Conservation (phyloP, 2,113 vertebrate species). For the Stegastes partitus region DNA sequence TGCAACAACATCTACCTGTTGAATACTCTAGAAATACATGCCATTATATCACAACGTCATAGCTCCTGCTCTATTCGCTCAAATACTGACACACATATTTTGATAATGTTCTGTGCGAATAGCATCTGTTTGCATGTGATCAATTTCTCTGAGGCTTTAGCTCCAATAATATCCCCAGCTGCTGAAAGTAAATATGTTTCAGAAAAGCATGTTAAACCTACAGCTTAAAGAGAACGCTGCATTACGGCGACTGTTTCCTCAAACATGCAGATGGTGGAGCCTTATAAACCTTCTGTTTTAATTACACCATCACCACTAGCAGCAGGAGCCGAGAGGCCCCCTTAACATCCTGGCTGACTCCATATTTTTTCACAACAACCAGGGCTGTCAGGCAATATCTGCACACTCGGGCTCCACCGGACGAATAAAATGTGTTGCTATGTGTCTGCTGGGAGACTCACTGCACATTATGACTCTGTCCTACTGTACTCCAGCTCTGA, state of each 20-base stretch:
- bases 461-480: constrained; percentile 1
- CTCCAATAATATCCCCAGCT: background rate
- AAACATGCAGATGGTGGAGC: background rate
- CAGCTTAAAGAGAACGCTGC: background rate
- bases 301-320: constrained; percentile 19
- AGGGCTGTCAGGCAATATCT: constrained; percentile 5
- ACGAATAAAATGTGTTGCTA: constrained; percentile 3
- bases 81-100: background rate
- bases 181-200: background rate
- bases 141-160: background rate
- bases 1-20: background rate
- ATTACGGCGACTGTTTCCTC: constrained; percentile 10
- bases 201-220: constrained; percentile 17
- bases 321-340: constrained; percentile 5
- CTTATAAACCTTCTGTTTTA: constrained; percentile 49
- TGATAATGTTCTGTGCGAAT: background rate
- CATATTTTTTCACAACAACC: constrained; percentile 25
- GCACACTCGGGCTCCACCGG: constrained; percentile 1
- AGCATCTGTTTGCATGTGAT: background rate
- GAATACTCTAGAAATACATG: background rate
- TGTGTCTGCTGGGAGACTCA: background rate
- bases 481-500: background rate
- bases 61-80: background rate
- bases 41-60: background rate
- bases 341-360: background rate